phyloP scores from a whole-genome alignment of 2,888 invertebrate species.

The Pardosa pseudoannulata region DNA sequence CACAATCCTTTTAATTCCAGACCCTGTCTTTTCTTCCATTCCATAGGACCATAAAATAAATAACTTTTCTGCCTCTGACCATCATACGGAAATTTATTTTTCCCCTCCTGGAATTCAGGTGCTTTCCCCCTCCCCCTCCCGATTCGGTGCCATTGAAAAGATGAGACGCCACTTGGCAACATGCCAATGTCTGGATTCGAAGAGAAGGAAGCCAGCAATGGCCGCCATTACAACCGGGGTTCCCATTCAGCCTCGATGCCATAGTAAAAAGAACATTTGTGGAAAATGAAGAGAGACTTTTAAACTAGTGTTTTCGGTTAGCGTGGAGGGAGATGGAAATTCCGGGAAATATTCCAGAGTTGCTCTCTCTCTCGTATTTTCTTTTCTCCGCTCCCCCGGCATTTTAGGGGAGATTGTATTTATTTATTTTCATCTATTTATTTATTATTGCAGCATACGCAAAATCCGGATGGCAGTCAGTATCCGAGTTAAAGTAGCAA shows the following conservation, averaged over 20 bases:
- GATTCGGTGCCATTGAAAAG: constrained; percentile 57
- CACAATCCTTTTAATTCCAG: constrained; percentile 45
- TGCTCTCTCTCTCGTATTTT: constrained; percentile 3
- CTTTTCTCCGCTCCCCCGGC: background rate
- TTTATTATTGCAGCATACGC: background rate
- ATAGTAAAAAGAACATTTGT: constrained; percentile 35
- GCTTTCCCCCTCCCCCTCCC: background rate
- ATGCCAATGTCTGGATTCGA: constrained; percentile 63
- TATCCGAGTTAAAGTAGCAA: background rate
- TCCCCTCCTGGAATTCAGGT: constrained; percentile 21
- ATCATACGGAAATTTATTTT: constrained; percentile 37
- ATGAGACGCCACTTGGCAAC: constrained; percentile 68
- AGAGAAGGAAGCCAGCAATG: constrained; percentile 30
- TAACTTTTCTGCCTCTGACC: constrained; percentile 57
- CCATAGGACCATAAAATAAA: constrained; percentile 55
- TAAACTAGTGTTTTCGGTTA: constrained; percentile 50
- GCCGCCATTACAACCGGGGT: constrained; percentile 56
- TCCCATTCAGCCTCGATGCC: constrained; percentile 25
- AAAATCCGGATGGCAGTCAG: background rate
- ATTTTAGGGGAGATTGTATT: background rate
- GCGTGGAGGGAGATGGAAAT: constrained; percentile 7
- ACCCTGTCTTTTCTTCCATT: constrained; percentile 15
- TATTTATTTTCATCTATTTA: constrained; percentile 3
- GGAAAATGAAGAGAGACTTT: constrained; percentile 59
- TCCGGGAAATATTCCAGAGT: constrained; percentile 12